Conservation (phyloP, 2,113 vertebrate species). For the Pteruthius melanotis region DNA sequence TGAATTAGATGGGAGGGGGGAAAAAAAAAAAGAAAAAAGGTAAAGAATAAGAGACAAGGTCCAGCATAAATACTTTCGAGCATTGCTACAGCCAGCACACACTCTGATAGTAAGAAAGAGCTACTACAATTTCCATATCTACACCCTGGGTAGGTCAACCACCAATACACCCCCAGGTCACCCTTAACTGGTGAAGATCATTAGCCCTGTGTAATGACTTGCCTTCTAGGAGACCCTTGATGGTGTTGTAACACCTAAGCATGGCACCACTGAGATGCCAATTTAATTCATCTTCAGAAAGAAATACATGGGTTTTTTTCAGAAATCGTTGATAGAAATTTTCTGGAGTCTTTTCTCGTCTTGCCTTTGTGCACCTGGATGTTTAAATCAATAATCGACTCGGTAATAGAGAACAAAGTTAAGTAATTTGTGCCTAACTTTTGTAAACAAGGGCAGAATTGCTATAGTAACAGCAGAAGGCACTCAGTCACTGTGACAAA, state of each 20-base stretch:
- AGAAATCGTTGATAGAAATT: background rate
- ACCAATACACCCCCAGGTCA: background rate
- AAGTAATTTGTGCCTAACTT: background rate
- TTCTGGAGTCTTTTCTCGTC: background rate
- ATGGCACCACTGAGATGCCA: accelerated
- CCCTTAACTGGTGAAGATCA: background rate
- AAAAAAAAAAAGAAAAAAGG: background rate
- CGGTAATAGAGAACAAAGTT: background rate
- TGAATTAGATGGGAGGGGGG: accelerated
- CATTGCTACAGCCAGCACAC: background rate
- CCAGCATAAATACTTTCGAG: background rate
- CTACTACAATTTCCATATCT: background rate
- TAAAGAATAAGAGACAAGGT: background rate
- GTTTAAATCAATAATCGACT: background rate
- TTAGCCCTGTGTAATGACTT: background rate
- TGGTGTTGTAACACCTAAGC: background rate
- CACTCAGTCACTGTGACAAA: conserved; percentile 13
- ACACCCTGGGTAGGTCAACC: background rate
- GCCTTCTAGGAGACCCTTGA: background rate
- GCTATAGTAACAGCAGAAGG: conserved; percentile 3
- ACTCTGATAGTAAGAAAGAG: background rate
- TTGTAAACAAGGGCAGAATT: conserved; percentile 2
- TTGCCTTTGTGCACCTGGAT: background rate
- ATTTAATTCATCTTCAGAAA: background rate
- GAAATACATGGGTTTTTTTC: too few relatives aligned